Percentiles rank a stretch among this genome's conserved stretches.
Evolutionary conservation across 2,797 vertebrate genomes (phyloP).

Genomic region (Hyperoplus immaculatus): DNA sequence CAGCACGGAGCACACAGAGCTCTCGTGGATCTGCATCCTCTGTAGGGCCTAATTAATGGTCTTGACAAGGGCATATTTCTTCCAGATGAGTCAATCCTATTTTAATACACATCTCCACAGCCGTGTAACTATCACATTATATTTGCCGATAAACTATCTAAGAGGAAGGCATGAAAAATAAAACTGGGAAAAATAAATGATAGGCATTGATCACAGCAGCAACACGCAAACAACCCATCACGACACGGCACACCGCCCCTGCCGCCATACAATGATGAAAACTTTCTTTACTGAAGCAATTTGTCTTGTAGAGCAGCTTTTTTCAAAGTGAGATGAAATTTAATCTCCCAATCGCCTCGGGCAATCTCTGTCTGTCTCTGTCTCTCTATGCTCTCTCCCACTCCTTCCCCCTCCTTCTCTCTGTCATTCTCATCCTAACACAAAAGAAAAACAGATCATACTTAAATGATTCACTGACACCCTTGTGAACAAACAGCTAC

Average conservation of each 20-base stretch:
- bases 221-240: slow-evolving; percentile 64
- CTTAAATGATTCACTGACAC: slow-evolving; percentile 45
- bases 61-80: slow-evolving; percentile 40
- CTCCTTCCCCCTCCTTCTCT: slow-evolving; percentile 12
- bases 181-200: slow-evolving; percentile 57
- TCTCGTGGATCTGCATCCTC: slow-evolving; percentile 32
- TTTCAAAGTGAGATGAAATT: slow-evolving; percentile 56
- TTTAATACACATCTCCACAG: slow-evolving; percentile 44
- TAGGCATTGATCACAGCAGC: slow-evolving; percentile 34
- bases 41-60: slow-evolving; percentile 58
- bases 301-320: slow-evolving; percentile 58
- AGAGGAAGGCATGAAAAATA: slow-evolving; percentile 34
- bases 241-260: slow-evolving; percentile 30
- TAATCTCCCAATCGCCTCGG: slow-evolving; percentile 64
- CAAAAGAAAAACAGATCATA: slow-evolving; percentile 27
- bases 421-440: slow-evolving; percentile 17
- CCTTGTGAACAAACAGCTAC: slow-evolving; percentile 51
- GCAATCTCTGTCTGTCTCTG: slow-evolving; percentile 42
- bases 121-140: slow-evolving; percentile 47
- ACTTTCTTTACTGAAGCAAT: slow-evolving; percentile 65
- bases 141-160: slow-evolving; percentile 26
- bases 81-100: slow-evolving; percentile 32
- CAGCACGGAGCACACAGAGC: slow-evolving; percentile 8
- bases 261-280: slow-evolving; percentile 55
- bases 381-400: slow-evolving; percentile 17